Conservation (phyloP, 2,888 invertebrate genomes). For the Colletes collaris region DNA sequence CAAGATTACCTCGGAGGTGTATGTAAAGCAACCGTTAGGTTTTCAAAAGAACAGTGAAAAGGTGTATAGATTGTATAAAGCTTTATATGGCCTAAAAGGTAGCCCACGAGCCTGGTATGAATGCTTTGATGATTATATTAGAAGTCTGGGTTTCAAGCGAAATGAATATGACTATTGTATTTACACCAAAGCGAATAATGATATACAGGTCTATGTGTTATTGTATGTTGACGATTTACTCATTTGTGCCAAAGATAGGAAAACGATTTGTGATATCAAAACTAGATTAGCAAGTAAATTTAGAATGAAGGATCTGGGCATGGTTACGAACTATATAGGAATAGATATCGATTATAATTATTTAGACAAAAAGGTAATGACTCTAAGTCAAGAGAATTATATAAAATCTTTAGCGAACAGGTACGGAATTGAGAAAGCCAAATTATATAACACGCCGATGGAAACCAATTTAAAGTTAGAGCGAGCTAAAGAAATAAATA, state of each 20-base stretch:
- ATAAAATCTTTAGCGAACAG: slow-evolving; percentile 22
- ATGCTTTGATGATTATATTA: slow-evolving; percentile 26
- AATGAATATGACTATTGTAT: slow-evolving; percentile 20
- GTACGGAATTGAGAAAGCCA: slow-evolving; percentile 8
- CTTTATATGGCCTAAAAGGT: slow-evolving; percentile 39
- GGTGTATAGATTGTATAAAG: slow-evolving; percentile 34
- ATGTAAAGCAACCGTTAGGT: slow-evolving; percentile 32
- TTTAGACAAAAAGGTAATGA: not conserved
- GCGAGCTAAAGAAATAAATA: slow-evolving; percentile 2
- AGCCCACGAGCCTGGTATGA: slow-evolving; percentile 37
- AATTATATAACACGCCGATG: not conserved
- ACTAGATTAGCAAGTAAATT: slow-evolving; percentile 2
- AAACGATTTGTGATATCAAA: slow-evolving; percentile 4
- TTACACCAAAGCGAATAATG: not conserved
- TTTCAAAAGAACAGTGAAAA: slow-evolving; percentile 13
- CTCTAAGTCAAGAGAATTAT: slow-evolving; percentile 14
- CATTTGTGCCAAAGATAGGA: slow-evolving; percentile 9
- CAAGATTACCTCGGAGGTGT: slow-evolving; percentile 20
- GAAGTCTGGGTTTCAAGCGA: slow-evolving; percentile 18
- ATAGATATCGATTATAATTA: slow-evolving; percentile 7
- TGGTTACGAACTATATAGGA: slow-evolving; percentile 8
- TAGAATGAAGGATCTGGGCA: slow-evolving; percentile 11
- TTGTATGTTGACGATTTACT: slow-evolving; percentile 16
- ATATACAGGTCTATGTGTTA: slow-evolving; percentile 1
- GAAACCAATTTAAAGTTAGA: not conserved